Base-by-base conservation (phyloP, 2,797 vertebrate genomes). In the Lateolabrax maculatus region DNA sequence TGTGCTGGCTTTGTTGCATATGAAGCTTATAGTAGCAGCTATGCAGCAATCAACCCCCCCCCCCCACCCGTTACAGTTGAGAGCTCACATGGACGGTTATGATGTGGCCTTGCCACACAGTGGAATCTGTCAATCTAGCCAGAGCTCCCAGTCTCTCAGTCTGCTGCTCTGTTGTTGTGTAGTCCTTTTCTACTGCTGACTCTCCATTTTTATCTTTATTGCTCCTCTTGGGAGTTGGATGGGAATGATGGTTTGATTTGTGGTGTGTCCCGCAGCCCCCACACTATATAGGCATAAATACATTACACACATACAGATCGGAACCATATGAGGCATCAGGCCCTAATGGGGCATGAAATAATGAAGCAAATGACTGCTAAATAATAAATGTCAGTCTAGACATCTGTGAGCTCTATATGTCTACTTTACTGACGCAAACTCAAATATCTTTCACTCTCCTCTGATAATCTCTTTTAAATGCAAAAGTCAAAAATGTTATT, bases 71-170 rank as follows among this genome's bases (percentile, higher is more conserved):
- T 81, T 87, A 84, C 52, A 12, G 53, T 37, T 8, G 16, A 36
- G 49, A 23, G 56, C 29, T 75, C 7, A 12, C 29, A 23, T 67
- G 41, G 39, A 10, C 27, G 27, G 75, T 27, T 79, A 68, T 87
- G 84, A 86, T 79, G 81, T 82, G 86, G 89, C 72, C 56, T 85
- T 77, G 77, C 53, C 81, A 75, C 44, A 2, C 83, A 57, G 68
- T 71, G 76, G 82, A 87, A 77, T 88, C 80, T 83, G 86, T 85
- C 80, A 37, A 46, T 74, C 71, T 6, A 67, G 67, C 77, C 78
- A 51, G 63, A 69, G 68, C 74, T 84, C 63, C 51, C 70, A 72
- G 79, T 46, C 81, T 73, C 71, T 2, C n/a, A 51, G 75, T 79
- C 80, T 85, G 68, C 52, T 21, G 49, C 67, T 60, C 49, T 72